These are phyloP conservation scores for Sebastes minor DNA, from an alignment of 2,797 vertebrate species.

Conservation along the genomic window DNA sequence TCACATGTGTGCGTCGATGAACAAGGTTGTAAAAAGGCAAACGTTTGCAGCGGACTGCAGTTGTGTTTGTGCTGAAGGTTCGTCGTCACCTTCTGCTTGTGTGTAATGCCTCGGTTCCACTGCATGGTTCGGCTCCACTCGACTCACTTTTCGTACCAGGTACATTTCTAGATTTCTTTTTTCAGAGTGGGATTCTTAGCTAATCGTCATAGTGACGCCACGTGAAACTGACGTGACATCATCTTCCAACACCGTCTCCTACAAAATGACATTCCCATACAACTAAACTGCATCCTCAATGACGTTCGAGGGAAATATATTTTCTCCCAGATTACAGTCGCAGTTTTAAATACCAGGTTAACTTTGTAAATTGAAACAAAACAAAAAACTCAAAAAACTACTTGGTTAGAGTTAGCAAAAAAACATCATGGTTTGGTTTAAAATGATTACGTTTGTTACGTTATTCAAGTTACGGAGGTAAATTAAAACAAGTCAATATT, in stretches of 20 bases:
- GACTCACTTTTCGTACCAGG: background rate
- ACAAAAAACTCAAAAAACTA: too few species aligned
- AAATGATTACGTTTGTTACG: too few species aligned
- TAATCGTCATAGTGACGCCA: background rate
- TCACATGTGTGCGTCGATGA: constrained; percentile 5
- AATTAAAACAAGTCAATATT: too few species aligned
- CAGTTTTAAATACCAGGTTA: background rate
- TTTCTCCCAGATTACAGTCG: background rate
- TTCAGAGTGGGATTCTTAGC: too few species aligned
- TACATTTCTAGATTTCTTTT: background rate
- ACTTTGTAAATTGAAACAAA: background rate
- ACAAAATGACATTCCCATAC: background rate
- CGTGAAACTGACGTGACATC: background rate
- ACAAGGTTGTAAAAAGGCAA: constrained; percentile 1
- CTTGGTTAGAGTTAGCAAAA: too few species aligned
- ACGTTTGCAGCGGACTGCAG: background rate
- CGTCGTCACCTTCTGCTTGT: background rate
- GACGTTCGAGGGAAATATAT: background rate
- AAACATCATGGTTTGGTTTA: too few species aligned
- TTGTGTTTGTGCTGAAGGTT: background rate
- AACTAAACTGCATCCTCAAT: background rate
- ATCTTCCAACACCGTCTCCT: background rate
- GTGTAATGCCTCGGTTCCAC: background rate
- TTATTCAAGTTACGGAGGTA: too few species aligned
- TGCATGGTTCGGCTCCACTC: background rate